Evolutionary conservation across 2,888 invertebrate genomes (phyloP).

Genomic region (Abrostola triplasia): DNA sequence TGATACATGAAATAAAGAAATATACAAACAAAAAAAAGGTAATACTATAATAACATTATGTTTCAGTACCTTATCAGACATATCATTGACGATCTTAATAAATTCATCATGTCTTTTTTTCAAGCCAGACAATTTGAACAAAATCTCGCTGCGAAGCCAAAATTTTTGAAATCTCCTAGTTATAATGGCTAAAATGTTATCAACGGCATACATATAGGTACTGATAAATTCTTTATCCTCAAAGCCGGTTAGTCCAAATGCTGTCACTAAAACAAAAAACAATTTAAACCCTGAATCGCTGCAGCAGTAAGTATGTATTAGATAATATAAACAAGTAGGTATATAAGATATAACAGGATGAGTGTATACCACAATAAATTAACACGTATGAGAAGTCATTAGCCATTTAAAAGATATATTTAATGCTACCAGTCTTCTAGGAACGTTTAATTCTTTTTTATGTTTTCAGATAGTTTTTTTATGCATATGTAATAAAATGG

Average conservation of each 20-base stretch:
- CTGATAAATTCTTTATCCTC: slow-evolving; percentile 42
- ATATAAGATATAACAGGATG: no score
- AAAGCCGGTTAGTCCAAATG: slow-evolving; percentile 49
- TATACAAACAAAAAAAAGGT: no score
- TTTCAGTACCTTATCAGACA: slow-evolving; percentile 61
- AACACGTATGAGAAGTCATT: no score
- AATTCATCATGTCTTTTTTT: slow-evolving; percentile 57
- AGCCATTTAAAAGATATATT: no score
- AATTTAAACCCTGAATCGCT: background rate
- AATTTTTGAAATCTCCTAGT: slow-evolving; percentile 50
- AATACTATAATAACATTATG: no score
- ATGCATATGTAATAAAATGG: no score
- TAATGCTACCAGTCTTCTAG: no score
- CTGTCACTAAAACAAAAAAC: slow-evolving; percentile 44
- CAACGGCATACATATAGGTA: slow-evolving; percentile 47
- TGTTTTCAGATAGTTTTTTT: no score
- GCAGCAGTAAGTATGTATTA: no score
- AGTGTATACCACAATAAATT: no score
- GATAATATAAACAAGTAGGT: background rate
- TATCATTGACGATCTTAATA: slow-evolving; percentile 52
- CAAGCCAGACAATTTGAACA: slow-evolving; percentile 50
- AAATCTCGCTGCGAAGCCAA: slow-evolving; percentile 58
- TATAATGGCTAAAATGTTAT: slow-evolving; percentile 37
- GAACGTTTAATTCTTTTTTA: no score
- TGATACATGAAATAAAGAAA: no score